These are phyloP conservation scores for Passer montanus DNA, from an alignment of 2,113 vertebrate species.

Conservation along the genomic window DNA sequence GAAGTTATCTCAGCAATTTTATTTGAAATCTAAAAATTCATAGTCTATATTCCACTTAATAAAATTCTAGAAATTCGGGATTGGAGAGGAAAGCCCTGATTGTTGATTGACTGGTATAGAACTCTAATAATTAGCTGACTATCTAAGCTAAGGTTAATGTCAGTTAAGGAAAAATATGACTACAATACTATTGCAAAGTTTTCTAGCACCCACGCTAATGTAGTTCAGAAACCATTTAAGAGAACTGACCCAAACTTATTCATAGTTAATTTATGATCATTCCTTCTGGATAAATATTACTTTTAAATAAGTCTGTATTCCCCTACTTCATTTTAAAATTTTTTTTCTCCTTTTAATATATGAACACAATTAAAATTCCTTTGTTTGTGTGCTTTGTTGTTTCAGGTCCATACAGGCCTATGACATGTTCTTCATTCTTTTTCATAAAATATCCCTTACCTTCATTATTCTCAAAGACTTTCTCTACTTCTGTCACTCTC, in stretches of 20 bases:
- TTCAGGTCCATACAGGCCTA: background rate
- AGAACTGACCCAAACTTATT: background rate
- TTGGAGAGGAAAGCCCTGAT: background rate
- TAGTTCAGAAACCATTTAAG: background rate
- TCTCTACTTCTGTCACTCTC: background rate
- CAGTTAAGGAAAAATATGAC: background rate
- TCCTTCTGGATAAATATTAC: background rate
- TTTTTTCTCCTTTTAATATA: background rate
- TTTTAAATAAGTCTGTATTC: background rate
- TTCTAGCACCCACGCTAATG: background rate
- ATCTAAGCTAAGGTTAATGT: background rate
- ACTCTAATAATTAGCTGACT: background rate
- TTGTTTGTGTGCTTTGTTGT: background rate
- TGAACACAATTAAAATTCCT: background rate
- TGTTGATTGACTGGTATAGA: background rate
- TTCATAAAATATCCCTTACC: background rate
- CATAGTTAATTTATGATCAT: background rate
- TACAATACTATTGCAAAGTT: background rate
- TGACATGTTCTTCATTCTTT: background rate
- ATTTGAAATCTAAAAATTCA: background rate
- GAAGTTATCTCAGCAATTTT: background rate
- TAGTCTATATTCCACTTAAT: background rate
- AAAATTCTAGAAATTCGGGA: background rate
- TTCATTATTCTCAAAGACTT: background rate
- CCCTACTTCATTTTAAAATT: background rate